Base-by-base conservation (phyloP, 1,140 invertebrate species). In the Halesus radiatus region DNA sequence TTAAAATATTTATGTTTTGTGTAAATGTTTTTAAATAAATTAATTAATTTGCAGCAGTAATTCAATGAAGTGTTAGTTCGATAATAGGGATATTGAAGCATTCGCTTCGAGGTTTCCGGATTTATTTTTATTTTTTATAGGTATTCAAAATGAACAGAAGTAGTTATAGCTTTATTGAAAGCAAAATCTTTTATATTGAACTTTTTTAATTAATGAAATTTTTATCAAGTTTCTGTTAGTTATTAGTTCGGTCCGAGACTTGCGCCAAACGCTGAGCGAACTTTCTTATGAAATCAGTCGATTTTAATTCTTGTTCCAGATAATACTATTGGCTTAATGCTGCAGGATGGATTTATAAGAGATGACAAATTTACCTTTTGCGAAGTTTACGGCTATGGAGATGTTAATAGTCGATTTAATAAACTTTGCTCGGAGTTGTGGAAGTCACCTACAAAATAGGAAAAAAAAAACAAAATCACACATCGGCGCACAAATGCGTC, bases 121-220 rank as follows among this genome's bases (percentile, higher is more conserved):
- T 80, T 56, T 68, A 80, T 80, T 73, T 56, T 70, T 83, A 76
- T 66, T 60, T 64, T 80, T 82, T 78, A 75, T n/a, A n/a, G n/a
- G 72, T 82, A 64, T 76, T 76, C 26, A 58, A 79, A 79, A 72
- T 60, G 1, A 70, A 52, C 66, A 58, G 58, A 79, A 79, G n/a
- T 45, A 79, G 77, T 73, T 72, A 18, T 6, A 32, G n/a, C 72
- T 53, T 52, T 53, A 76, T 80, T 72, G 58, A 60, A 83, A 80
- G 75, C 78, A 75, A 70, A 83, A 80, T 83, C 81, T 83, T 78
- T 60, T 78, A 80, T 80, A 78, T 80, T 73, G 29, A 83, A 83
- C 53, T 83, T 83, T 80, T 82, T 78, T 83, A 13, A 45, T 45
- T 80, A 83, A 83, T 79, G 29, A 54, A 80, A 50, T 53, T 73